Percentiles rank a stretch among this genome's conserved stretches.
Conservation (phyloP, 1,140 invertebrate genomes). For the Streblospio benedicti region DNA sequence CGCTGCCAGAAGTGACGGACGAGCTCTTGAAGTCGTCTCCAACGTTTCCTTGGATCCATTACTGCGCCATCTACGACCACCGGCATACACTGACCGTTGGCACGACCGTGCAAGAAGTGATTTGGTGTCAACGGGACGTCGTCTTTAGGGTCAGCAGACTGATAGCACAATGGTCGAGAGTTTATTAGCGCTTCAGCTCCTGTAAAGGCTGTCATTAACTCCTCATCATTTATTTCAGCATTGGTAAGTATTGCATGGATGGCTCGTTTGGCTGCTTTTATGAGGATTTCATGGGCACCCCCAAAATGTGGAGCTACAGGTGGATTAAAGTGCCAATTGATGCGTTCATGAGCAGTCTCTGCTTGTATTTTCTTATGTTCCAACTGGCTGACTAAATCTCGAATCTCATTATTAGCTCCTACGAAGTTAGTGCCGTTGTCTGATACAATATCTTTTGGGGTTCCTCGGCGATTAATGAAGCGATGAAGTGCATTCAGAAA, state of each 20-base stretch:
- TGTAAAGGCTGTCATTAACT: not conserved
- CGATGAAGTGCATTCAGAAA: not conserved
- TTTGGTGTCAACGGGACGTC: not conserved
- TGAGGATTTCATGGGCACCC: slow-evolving; percentile 44
- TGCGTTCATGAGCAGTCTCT: slow-evolving; percentile 16
- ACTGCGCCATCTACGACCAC: too few relatives aligned
- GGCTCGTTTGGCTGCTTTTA: slow-evolving; percentile 36
- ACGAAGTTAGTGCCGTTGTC: slow-evolving; percentile 32
- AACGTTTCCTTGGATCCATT: too few relatives aligned
- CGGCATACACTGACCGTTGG: too few relatives aligned
- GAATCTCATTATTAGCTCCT: slow-evolving; percentile 9
- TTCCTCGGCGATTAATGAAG: not conserved
- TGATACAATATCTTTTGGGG: not conserved
- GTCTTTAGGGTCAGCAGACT: too few relatives aligned
- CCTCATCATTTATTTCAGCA: slow-evolving; percentile 14
- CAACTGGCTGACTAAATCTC: not conserved
- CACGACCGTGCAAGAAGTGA: not conserved
- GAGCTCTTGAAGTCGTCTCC: too few relatives aligned
- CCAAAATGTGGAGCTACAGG: slow-evolving; percentile 44
- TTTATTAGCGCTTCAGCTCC: not conserved
- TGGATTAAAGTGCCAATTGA: slow-evolving; percentile 47
- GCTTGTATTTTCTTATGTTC: slow-evolving; percentile 5
- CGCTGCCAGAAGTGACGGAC: too few relatives aligned
- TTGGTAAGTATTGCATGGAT: slow-evolving; percentile 8
- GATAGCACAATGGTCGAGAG: too few relatives aligned